Evolutionary conservation across 2,888 invertebrate genomes (phyloP).

Genomic region (Cheilosia urbana): DNA sequence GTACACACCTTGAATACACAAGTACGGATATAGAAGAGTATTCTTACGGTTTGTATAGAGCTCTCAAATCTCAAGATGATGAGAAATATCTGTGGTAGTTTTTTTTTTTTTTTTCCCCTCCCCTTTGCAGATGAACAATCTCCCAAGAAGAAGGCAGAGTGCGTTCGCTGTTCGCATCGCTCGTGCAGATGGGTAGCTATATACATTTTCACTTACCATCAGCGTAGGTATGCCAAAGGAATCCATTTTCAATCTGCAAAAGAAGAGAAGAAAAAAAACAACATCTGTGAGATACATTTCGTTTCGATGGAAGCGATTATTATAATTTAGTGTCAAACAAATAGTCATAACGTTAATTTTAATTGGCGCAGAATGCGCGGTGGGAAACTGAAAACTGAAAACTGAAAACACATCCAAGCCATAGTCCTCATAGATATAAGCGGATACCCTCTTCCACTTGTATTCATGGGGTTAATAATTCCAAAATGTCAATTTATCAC

Average conservation of each 20-base stretch:
- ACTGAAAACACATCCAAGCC: slow-evolving; percentile 17
- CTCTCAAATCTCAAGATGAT: slow-evolving; percentile 30
- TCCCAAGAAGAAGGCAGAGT: neutral
- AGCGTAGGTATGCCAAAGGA: neutral
- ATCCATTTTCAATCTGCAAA: slow-evolving; percentile 55
- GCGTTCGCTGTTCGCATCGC: slow-evolving; percentile 8
- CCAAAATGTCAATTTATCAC: slow-evolving; percentile 68
- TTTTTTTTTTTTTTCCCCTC: neutral
- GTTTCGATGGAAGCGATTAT: slow-evolving; percentile 49
- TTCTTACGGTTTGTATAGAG: neutral
- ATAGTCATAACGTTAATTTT: slow-evolving; percentile 62
- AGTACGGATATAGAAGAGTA: neutral
- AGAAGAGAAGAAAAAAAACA: neutral
- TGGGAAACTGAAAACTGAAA: neutral
- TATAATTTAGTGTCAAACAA: slow-evolving; percentile 69
- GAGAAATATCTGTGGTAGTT: slow-evolving; percentile 6
- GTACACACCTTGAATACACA: slow-evolving; percentile 51
- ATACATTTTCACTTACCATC: slow-evolving; percentile 39
- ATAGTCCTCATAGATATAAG: slow-evolving; percentile 23
- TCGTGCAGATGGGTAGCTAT: neutral
- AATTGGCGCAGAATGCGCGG: slow-evolving; percentile 44
- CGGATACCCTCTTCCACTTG: slow-evolving; percentile 10
- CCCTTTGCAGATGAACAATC: neutral
- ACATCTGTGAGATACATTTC: slow-evolving; percentile 44
- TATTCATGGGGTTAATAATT: slow-evolving; percentile 64